Conservation (phyloP, 2,113 vertebrate genomes). For the Mastomys natalensis region DNA sequence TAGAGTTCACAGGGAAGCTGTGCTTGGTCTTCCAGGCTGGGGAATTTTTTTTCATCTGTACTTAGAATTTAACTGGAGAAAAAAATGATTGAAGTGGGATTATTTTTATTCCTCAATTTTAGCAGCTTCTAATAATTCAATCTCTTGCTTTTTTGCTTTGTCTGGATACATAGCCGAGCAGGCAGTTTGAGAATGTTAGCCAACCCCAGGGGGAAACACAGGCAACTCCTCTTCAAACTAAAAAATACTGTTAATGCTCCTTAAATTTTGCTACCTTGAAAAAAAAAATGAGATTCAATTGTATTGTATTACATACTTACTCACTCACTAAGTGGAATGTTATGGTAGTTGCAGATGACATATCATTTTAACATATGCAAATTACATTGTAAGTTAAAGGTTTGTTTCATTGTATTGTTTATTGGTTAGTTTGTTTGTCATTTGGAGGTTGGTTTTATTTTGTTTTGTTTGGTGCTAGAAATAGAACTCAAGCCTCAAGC, state of each 20-base stretch:
- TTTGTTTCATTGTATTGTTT: not conserved
- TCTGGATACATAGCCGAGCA: not conserved
- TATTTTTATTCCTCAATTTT: not conserved
- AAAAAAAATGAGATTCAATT: not conserved
- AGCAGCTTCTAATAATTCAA: slow-evolving; percentile 17
- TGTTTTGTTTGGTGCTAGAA: not conserved
- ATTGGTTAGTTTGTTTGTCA: not conserved
- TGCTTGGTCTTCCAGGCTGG: not conserved
- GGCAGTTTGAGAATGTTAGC: not conserved
- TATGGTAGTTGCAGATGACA: not conserved
- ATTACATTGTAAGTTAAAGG: not conserved
- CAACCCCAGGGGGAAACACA: not conserved
- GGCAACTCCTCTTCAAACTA: not conserved
- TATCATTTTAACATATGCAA: not conserved
- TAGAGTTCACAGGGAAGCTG: not conserved
- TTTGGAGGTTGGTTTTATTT: not conserved
- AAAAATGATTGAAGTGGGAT: not conserved
- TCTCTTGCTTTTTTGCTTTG: not conserved
- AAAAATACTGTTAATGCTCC: not conserved
- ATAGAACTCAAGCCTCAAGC: not conserved
- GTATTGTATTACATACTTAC: not conserved
- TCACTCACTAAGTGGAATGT: not conserved
- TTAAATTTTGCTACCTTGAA: not conserved
- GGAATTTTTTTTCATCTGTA: not conserved
- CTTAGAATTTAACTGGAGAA: not conserved